Conservation (phyloP, 2,888 invertebrate genomes). For the Crioceris asparagi region DNA sequence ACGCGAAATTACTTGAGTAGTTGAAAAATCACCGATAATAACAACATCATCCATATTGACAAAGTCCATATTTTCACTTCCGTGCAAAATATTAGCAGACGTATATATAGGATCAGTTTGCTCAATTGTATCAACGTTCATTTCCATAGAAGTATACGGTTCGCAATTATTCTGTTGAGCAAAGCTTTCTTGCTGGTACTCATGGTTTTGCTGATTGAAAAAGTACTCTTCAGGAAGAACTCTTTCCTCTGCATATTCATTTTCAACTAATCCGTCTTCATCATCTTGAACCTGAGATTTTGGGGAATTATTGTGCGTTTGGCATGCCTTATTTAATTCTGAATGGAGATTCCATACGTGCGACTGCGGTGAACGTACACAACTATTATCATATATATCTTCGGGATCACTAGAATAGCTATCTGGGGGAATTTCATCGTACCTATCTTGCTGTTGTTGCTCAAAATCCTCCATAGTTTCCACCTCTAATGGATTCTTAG, state of each 20-base stretch:
- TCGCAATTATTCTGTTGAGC: constrained; percentile 8
- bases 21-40: constrained; percentile 32
- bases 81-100: constrained; percentile 27
- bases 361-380: constrained; percentile 18
- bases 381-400: constrained; percentile 16
- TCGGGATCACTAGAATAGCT: constrained; percentile 11
- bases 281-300: constrained; percentile 12
- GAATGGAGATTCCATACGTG: constrained; percentile 19
- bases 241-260: constrained; percentile 14
- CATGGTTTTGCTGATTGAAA: constrained; percentile 10
- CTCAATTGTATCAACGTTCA: constrained; percentile 17
- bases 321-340: constrained; percentile 37
- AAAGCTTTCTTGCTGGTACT: constrained; percentile 8
- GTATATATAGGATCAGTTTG: constrained; percentile 28
- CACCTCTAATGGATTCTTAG: constrained; percentile 7
- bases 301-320: constrained; percentile 26
- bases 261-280: constrained; percentile 10
- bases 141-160: constrained; percentile 13
- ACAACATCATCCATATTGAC: constrained; percentile 43
- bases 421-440: constrained; percentile 2
- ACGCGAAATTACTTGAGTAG: constrained; percentile 30
- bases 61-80: constrained; percentile 33
- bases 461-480: constrained; percentile 11
- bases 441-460: constrained; percentile 2
- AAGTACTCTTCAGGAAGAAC: constrained; percentile 17